These are phyloP conservation scores for Diaprepes abbreviatus DNA, from an alignment of 2,888 invertebrate species.

Conservation along the genomic window DNA sequence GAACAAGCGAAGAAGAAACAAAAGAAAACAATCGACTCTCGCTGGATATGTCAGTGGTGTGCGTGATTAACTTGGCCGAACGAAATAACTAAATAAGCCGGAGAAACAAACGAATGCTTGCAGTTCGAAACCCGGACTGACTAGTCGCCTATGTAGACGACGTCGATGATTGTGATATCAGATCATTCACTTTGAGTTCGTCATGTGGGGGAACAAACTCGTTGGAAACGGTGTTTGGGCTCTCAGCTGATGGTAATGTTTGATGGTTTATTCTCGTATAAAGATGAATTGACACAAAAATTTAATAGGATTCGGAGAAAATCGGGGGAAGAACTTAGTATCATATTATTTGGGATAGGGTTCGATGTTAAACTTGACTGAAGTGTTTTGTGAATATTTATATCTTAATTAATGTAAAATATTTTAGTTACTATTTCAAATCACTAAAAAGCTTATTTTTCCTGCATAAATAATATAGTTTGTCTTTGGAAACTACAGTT, in stretches of 20 bases:
- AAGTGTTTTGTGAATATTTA: too few species aligned
- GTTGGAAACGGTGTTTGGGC: constrained; percentile 34
- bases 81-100: constrained; percentile 27
- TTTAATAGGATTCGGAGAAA: too few species aligned
- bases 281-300: neutral
- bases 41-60: constrained; percentile 34
- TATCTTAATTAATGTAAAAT: too few species aligned
- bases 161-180: constrained; percentile 55
- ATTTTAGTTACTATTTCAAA: too few species aligned
- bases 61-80: constrained; percentile 27
- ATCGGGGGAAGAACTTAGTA: too few species aligned
- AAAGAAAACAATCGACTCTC: constrained; percentile 37
- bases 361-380: too few species aligned
- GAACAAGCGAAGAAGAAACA: constrained; percentile 37
- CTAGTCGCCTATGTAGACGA: constrained; percentile 44
- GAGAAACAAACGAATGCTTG: constrained; percentile 15
- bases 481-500: too few species aligned
- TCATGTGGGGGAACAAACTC: constrained; percentile 51
- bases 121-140: constrained; percentile 47
- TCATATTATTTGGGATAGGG: neutral
- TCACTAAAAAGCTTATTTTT: too few species aligned
- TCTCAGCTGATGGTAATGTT: constrained; percentile 35
- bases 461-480: too few species aligned
- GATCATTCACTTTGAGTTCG: constrained; percentile 57
- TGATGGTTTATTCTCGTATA: constrained; percentile 13